Conservation (phyloP, 2,797 vertebrate species). For the Acrossocheilus wenchowensis region DNA sequence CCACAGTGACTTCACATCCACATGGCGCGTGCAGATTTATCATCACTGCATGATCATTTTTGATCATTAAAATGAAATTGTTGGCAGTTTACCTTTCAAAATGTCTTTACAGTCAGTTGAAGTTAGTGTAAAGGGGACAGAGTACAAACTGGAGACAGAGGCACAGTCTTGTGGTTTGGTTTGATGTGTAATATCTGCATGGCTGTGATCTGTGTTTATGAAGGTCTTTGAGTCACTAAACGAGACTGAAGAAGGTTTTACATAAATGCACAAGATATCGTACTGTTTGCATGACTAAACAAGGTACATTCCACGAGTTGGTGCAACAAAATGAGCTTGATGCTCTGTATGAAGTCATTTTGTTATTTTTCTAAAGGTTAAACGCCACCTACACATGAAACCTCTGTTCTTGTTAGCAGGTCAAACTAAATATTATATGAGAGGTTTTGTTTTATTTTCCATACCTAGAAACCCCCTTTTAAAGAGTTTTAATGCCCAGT, state of each 20-base stretch:
- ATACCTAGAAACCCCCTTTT: neutral
- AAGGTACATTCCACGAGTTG: neutral
- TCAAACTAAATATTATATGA: neutral
- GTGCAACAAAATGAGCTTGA: neutral
- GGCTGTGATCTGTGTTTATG: neutral
- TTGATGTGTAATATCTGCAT: neutral
- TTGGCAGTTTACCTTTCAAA: neutral
- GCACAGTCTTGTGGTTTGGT: constrained; percentile 7
- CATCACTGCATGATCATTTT: neutral
- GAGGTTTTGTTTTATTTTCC: neutral
- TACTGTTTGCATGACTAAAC: constrained; percentile 8
- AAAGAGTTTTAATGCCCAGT: neutral
- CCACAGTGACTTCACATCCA: neutral
- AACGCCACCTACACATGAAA: neutral
- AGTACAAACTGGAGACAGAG: neutral
- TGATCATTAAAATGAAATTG: neutral
- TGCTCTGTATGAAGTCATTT: neutral
- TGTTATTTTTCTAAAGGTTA: neutral
- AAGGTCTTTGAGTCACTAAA: neutral
- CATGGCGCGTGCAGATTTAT: neutral
- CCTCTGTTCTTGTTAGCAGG: neutral
- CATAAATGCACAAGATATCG: neutral
- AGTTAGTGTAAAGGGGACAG: neutral
- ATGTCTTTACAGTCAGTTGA: neutral
- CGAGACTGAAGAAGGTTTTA: neutral